phyloP scores from a whole-genome alignment of 2,113 vertebrate species.

The Paracanthobrama guichenoti region DNA sequence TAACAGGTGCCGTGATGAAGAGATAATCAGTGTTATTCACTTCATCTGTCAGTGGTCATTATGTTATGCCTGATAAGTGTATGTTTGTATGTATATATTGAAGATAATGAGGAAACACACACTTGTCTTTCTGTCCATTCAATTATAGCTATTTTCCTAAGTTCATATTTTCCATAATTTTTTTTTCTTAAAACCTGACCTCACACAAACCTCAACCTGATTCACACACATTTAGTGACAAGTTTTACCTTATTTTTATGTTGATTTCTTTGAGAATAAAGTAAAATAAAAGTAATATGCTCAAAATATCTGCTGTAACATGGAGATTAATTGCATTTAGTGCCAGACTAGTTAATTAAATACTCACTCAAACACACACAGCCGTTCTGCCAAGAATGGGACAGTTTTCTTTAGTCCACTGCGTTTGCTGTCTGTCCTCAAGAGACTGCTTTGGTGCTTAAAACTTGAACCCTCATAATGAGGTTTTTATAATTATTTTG shows the following conservation, averaged over 20 bases:
- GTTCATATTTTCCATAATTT: too few relatives aligned
- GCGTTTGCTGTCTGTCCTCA: background rate
- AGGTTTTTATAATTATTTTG: constrained; percentile 10
- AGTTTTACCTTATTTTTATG: background rate
- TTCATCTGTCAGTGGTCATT: too few relatives aligned
- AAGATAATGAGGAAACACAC: too few relatives aligned
- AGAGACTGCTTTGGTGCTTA: constrained; percentile 20
- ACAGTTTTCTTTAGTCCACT: background rate
- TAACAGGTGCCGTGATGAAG: too few relatives aligned
- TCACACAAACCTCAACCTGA: background rate
- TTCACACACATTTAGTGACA: background rate
- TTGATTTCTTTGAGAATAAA: constrained; percentile 5
- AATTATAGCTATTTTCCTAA: too few relatives aligned
- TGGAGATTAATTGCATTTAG: background rate
- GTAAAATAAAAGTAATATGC: too few relatives aligned
- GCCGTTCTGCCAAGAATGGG: constrained; percentile 1
- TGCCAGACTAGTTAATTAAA: background rate
- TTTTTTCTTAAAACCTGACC: background rate
- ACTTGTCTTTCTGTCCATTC: too few relatives aligned
- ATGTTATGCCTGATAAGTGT: too few relatives aligned
- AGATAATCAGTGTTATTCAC: too few relatives aligned
- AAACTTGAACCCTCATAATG: constrained; percentile 14
- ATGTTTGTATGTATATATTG: too few relatives aligned
- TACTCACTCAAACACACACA: background rate
- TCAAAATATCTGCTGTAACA: background rate